Conservation (phyloP, 2,113 vertebrate species). For the Chaenogobius annularis region DNA sequence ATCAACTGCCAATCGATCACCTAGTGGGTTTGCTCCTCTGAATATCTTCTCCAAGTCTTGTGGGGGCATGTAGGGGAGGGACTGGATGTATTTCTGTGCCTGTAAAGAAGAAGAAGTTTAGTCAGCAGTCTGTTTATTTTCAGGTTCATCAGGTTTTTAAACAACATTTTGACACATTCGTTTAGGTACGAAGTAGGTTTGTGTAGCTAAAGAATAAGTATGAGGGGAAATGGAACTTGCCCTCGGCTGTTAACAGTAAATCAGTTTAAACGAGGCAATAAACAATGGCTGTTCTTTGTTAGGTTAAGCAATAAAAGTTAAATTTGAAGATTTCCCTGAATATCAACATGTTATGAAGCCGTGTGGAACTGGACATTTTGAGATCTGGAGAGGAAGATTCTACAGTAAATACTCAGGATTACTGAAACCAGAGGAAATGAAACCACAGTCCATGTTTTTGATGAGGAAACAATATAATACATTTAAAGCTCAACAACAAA, state of each 20-base stretch:
- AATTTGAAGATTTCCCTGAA: not conserved
- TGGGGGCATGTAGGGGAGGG: constrained; percentile 94
- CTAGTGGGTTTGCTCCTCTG: constrained; percentile 90
- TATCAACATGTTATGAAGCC: too few relatives aligned
- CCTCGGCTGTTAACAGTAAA: not conserved
- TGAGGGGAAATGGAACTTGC: not conserved
- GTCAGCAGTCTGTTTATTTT: not conserved
- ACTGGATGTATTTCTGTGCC: constrained; percentile 98
- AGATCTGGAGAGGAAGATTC: not conserved
- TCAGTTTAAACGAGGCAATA: not conserved
- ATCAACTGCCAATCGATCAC: constrained; percentile 72
- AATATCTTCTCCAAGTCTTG: constrained; percentile 95
- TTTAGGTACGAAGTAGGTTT: not conserved
- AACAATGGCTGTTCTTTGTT: not conserved
- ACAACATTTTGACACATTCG: not conserved
- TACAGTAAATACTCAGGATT: too few relatives aligned
- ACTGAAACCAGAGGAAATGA: not conserved
- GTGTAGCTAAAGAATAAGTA: not conserved
- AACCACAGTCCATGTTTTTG: not conserved
- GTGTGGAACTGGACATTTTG: too few relatives aligned
- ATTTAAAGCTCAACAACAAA: not conserved
- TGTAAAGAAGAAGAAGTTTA: constrained; percentile 53
- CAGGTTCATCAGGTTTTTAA: not conserved
- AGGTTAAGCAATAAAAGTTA: not conserved
- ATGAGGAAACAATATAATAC: not conserved